Conservation (phyloP, 1,140 invertebrate species). For the Drosophila subpulchrella region DNA sequence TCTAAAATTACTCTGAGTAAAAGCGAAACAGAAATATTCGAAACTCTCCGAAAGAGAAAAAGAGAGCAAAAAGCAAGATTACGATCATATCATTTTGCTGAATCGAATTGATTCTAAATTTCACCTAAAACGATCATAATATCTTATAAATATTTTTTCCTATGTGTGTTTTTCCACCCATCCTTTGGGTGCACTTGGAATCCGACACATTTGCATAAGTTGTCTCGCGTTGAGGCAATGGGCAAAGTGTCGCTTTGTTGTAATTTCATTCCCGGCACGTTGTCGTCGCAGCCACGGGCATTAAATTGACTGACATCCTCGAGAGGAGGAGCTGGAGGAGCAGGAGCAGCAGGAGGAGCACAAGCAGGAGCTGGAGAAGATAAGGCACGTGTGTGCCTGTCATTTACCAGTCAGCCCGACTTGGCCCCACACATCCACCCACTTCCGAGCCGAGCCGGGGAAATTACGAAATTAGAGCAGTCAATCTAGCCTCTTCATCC, state of each 20-base stretch:
- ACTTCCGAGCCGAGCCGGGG: slow-evolving; percentile 14
- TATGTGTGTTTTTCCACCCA: not conserved
- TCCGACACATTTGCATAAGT: slow-evolving; percentile 55
- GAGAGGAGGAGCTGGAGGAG: not conserved
- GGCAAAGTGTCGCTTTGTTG: slow-evolving; percentile 58
- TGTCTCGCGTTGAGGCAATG: slow-evolving; percentile 43
- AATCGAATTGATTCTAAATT: too few relatives aligned
- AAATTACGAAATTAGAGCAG: slow-evolving; percentile 61
- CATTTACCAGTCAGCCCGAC: slow-evolving; percentile 52
- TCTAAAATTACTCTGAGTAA: too few relatives aligned
- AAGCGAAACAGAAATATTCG: too few relatives aligned
- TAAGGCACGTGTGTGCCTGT: slow-evolving; percentile 69
- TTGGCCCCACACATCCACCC: not conserved
- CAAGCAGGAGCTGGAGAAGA: slow-evolving; percentile 31
- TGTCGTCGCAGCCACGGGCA: slow-evolving; percentile 52
- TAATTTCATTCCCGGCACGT: slow-evolving; percentile 65
- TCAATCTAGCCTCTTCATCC: slow-evolving; percentile 37
- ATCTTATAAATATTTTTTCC: too few relatives aligned
- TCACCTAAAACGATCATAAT: too few relatives aligned
- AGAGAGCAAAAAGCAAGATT: too few relatives aligned
- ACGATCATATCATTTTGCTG: too few relatives aligned
- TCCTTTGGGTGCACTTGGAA: slow-evolving; percentile 15
- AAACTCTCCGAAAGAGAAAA: too few relatives aligned
- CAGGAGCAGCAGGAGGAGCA: not conserved
- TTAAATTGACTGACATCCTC: slow-evolving; percentile 52